phyloP scores from a whole-genome alignment of 2,888 invertebrate species.

The Volucella inanis region DNA sequence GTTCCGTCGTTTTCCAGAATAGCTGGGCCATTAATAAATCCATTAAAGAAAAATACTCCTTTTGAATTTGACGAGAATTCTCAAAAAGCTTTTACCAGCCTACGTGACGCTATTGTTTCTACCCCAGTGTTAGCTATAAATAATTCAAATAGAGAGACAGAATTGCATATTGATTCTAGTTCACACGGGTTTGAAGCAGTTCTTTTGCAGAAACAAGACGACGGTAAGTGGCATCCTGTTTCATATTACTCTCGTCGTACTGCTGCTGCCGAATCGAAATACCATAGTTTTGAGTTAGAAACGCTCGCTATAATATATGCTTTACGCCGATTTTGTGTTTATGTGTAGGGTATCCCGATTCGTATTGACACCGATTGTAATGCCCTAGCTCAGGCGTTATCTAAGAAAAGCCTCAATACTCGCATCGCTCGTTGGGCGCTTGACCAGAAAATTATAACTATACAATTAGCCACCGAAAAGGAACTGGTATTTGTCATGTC shows the following conservation, averaged over 20 bases:
- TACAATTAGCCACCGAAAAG: conserved; percentile 70
- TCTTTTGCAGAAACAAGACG: conserved; percentile 72
- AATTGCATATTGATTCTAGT: conserved; percentile 78
- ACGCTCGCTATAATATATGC: conserved; percentile 76
- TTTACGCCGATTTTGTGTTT: conserved; percentile 76
- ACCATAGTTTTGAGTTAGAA: conserved; percentile 78
- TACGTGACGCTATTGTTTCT: conserved; percentile 41
- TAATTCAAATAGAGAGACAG: conserved; percentile 75
- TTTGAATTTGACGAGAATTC: conserved; percentile 46
- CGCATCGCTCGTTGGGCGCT: conserved; percentile 74
- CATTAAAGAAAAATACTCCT: conserved; percentile 58
- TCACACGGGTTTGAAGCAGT: conserved; percentile 76
- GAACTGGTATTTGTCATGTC: conserved; percentile 77
- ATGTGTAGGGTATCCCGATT: conserved; percentile 75
- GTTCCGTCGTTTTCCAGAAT: conserved; percentile 43
- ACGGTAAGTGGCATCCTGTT: conserved; percentile 77
- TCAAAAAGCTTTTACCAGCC: conserved; percentile 26
- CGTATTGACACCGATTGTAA: conserved; percentile 77
- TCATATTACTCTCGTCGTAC: conserved; percentile 77
- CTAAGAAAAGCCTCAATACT: conserved; percentile 73
- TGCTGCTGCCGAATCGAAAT: conserved; percentile 75
- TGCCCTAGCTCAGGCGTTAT: conserved; percentile 70
- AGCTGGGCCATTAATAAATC: conserved; percentile 76
- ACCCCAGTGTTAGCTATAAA: conserved; percentile 77
- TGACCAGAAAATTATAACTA: conserved; percentile 72